Base-by-base conservation (phyloP, 2,113 vertebrate genomes). In the Paradoxurus hermaphroditus region DNA sequence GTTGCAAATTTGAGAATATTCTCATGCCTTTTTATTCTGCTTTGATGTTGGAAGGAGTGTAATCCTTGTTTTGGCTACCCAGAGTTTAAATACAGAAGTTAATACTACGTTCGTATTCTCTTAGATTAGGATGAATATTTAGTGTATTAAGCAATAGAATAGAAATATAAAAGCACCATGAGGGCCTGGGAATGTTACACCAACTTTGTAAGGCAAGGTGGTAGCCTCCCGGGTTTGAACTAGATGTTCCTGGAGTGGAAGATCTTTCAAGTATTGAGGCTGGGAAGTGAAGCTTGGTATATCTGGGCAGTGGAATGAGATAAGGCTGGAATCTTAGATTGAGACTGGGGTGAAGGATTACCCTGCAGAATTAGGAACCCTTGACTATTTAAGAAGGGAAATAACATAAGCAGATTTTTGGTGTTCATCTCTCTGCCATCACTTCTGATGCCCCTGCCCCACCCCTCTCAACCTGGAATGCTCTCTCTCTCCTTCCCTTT, bases 1-100 rank as follows among this genome's bases (percentile, higher is more conserved):
- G 39, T 84, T 95, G 86, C 87, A 95, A 65, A 90, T 46, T 96
- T 82, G 16, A 96, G 85, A 95, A 93, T 63, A 62, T 94, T 91
- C 49, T 25, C 62, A 91, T 70, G 67, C 59, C 23, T 1, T 25
- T 96, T 86, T 39, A 78, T 94, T 93, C 44, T 91, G 72, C 63
- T 84, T 90, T 81, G 79, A 86, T 95, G 73, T 83, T 85, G 49
- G 63, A 86, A 92, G 56, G 53, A 92, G 18, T 81, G 9, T 90
- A 95, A 86, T 87, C 25, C 39, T 94, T 95, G 89, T 95, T 91
- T 89, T 96, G 67, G 73, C 46, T 97, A 79, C 31, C 67, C 63
- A 70, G 34, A 70, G 12, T 93, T 86, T 56, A 63, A 87, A 96
- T 51, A 87, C 70, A 92, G 84, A 95, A 77, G 67, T 81, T 97